phyloP scores from a whole-genome alignment of 2,888 invertebrate genomes.

The Drosophila subquinaria region DNA sequence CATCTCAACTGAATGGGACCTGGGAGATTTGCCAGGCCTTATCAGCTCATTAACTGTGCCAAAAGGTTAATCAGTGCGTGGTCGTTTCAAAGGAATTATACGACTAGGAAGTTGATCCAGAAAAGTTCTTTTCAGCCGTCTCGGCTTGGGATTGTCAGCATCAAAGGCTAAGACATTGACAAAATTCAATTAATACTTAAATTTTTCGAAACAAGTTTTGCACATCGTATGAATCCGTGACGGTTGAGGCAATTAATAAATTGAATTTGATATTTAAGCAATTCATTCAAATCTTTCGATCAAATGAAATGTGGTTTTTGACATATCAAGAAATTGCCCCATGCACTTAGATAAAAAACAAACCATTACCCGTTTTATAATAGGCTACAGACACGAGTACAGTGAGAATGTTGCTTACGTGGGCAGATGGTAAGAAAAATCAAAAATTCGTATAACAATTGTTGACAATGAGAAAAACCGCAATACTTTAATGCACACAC shows the following conservation, averaged over 20 bases:
- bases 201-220: neutral
- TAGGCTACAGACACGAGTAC: neutral
- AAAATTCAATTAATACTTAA: accelerated
- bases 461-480: slow-evolving; percentile 70
- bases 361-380: slow-evolving; percentile 25
- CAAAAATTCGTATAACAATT: slow-evolving; percentile 66
- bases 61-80: no score
- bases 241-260: neutral
- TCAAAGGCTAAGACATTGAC: no score
- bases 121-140: no score
- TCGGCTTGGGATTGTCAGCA: no score
- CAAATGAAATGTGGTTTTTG: slow-evolving; percentile 25
- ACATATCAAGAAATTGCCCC: slow-evolving; percentile 32
- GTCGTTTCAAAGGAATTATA: no score
- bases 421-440: slow-evolving; percentile 41
- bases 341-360: neutral
- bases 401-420: slow-evolving; percentile 22
- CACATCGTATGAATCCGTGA: neutral
- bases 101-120: no score
- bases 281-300: neutral
- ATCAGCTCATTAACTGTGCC: no score
- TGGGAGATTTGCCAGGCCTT: no score
- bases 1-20: no score
- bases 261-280: slow-evolving; percentile 8
- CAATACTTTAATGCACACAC: slow-evolving; percentile 62